phyloP scores from a whole-genome alignment of 2,113 vertebrate species.

The Copsychus sechellarum region DNA sequence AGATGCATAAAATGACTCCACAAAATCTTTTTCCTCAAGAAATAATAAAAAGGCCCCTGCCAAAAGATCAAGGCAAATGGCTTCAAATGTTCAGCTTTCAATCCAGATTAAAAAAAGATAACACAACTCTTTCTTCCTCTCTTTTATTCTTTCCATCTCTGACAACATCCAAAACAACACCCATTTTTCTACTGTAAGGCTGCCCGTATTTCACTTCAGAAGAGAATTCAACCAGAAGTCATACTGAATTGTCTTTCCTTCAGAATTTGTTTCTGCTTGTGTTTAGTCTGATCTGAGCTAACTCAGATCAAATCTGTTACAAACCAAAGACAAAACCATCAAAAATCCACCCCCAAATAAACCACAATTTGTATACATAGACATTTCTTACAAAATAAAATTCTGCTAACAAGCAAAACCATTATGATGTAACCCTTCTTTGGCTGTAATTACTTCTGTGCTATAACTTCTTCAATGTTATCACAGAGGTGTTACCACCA shows the following conservation, averaged over 20 bases:
- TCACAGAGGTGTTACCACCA: neutral
- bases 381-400: neutral
- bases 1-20: neutral
- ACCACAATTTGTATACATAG: neutral
- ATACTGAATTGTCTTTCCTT: neutral
- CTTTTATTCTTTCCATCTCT: neutral
- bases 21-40: neutral
- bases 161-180: neutral
- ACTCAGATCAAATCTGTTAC: neutral
- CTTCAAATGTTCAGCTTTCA: neutral
- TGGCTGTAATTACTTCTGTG: neutral
- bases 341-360: neutral
- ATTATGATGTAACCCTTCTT: neutral
- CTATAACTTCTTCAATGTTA: neutral
- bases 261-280: neutral
- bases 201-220: neutral
- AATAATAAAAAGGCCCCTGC: neutral
- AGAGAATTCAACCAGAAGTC: neutral
- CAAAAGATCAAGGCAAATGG: neutral
- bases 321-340: neutral
- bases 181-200: neutral
- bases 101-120: neutral
- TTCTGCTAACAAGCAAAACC: neutral
- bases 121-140: neutral
- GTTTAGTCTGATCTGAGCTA: neutral